These are phyloP conservation scores for Cosmopolites sordidus DNA, from an alignment of 2,888 invertebrate genomes.

Conservation along the genomic window DNA sequence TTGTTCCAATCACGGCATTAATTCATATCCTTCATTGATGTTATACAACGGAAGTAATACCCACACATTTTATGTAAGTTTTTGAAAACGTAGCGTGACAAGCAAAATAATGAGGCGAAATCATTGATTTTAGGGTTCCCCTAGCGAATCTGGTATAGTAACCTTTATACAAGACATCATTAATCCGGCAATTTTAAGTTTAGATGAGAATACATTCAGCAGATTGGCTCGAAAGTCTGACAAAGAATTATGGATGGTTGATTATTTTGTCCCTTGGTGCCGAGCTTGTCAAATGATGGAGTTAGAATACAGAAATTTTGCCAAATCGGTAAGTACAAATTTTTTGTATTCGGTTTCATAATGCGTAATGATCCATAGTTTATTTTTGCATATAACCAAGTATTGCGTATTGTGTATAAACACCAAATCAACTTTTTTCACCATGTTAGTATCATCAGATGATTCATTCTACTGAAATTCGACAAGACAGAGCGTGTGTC, in stretches of 20 bases:
- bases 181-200: conserved; percentile 54
- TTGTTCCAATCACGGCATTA: conserved; percentile 58
- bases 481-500: no score
- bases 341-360: no score
- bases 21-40: conserved; percentile 63
- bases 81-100: not conserved
- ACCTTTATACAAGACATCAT: conserved; percentile 61
- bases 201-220: conserved; percentile 55
- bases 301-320: conserved; percentile 63
- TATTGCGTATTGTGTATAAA: no score
- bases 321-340: conserved; percentile 49
- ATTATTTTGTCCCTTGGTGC: conserved; percentile 73
- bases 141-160: conserved; percentile 56
- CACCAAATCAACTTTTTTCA: no score
- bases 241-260: conserved; percentile 62
- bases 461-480: no score
- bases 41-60: conserved; percentile 58
- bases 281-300: conserved; percentile 66
- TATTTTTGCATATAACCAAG: no score
- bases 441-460: no score
- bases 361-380: no score
- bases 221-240: conserved; percentile 52
- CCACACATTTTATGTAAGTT: conserved; percentile 40
- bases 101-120: no score
- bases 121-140: conserved; percentile 54